These are phyloP conservation scores for Trichonephila inaurata DNA, from an alignment of 1,140 invertebrate species.

Conservation along the genomic window DNA sequence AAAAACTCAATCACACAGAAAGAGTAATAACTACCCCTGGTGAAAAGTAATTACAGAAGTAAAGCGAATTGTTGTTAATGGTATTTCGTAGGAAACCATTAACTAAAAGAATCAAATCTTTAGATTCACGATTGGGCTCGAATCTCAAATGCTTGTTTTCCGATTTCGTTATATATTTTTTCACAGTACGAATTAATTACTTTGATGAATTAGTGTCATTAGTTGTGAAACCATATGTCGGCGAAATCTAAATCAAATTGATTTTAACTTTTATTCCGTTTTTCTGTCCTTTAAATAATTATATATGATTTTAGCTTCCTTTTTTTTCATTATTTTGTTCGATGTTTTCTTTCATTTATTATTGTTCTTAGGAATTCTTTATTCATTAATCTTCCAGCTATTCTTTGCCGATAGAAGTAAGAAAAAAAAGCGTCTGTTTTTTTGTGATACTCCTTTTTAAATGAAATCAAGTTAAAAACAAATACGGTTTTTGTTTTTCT, in stretches of 20 bases:
- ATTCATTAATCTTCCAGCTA: too few relatives aligned
- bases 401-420: background rate
- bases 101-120: background rate
- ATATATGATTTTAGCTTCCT: background rate
- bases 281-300: background rate
- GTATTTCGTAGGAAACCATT: background rate
- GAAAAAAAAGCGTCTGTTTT: background rate
- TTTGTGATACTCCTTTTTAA: background rate
- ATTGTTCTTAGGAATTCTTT: too few relatives aligned
- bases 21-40: background rate
- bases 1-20: background rate
- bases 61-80: background rate
- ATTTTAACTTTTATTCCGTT: background rate
- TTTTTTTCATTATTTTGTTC: background rate
- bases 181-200: background rate
- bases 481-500: too few relatives aligned
- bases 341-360: too few relatives aligned
- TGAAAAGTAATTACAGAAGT: background rate
- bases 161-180: background rate
- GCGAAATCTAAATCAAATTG: background rate
- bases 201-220: conserved; percentile 2
- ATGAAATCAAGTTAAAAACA: too few relatives aligned
- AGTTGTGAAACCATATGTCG: background rate
- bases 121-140: background rate
- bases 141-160: background rate